Evolutionary conservation across 2,888 invertebrate genomes (phyloP).

Genomic region (Spodoptera littoralis): DNA sequence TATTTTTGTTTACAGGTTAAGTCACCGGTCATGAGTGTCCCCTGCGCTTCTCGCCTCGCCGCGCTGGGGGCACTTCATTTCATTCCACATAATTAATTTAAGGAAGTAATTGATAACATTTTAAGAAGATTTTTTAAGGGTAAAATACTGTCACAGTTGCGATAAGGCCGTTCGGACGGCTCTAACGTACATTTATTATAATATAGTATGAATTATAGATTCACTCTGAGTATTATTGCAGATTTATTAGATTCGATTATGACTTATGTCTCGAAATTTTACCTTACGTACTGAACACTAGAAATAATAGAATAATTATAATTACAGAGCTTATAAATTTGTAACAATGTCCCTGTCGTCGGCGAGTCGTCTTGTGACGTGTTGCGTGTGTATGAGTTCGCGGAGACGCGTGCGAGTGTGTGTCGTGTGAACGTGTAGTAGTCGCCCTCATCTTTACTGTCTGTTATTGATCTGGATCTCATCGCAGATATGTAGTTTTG

Average conservation of each 20-base stretch:
- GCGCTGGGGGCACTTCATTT: conserved; percentile 86
- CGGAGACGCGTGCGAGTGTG: conserved; percentile 45
- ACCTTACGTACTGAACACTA: conserved; percentile 80
- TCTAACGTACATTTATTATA: conserved; percentile 83
- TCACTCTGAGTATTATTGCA: conserved; percentile 87
- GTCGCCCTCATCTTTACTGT: conserved; percentile 68
- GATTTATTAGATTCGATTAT: conserved; percentile 84
- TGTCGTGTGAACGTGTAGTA: conserved; percentile 56
- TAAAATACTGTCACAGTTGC: conserved; percentile 78
- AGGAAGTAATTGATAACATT: conserved; percentile 81
- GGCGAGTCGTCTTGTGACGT: conserved; percentile 58
- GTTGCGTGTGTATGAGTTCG: conserved; percentile 55
- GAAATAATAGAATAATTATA: conserved; percentile 71
- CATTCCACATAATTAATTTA: conserved; percentile 88
- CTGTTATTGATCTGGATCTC: conserved; percentile 82
- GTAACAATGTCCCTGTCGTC: conserved; percentile 62
- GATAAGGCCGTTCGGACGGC: conserved; percentile 72
- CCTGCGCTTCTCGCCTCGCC: conserved; percentile 74
- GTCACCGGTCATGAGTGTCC: conserved; percentile 85
- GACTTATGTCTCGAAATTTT: conserved; percentile 71
- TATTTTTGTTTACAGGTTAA: conserved; percentile 82
- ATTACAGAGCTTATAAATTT: conserved; percentile 78
- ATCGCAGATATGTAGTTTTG: conserved; percentile 84
- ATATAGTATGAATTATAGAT: conserved; percentile 88
- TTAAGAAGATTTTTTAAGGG: conserved; percentile 84